Conservation (phyloP, 2,113 vertebrate species). For the Pogonocichla stellata region DNA sequence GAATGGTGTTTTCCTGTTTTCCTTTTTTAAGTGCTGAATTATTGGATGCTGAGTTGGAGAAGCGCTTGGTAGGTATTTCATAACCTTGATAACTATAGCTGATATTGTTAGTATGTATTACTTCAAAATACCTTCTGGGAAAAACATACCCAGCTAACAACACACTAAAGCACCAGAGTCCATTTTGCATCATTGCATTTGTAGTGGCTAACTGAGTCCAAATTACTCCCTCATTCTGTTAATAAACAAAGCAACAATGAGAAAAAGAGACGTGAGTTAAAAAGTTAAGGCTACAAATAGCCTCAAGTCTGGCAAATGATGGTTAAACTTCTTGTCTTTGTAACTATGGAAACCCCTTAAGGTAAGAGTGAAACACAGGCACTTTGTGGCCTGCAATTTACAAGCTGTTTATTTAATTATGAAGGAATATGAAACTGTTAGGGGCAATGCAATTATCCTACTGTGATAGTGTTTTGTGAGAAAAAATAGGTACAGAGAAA, state of each 20-base stretch:
- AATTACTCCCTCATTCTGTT: conserved; percentile 68
- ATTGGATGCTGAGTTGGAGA: background rate
- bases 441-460: conserved; percentile 65
- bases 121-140: conserved; percentile 32
- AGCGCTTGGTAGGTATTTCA: background rate
- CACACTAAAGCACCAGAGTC: conserved; percentile 53
- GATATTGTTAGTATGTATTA: background rate
- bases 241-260: conserved; percentile 52
- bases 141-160: conserved; percentile 64
- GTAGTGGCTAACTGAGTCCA: conserved; percentile 68
- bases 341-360: conserved; percentile 86
- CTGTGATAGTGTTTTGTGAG: conserved; percentile 44
- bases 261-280: background rate
- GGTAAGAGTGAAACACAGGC: conserved; percentile 66
- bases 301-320: conserved; percentile 63
- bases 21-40: background rate
- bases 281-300: conserved; percentile 50
- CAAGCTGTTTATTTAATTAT: conserved; percentile 78
- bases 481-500: conserved; percentile 43
- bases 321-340: conserved; percentile 75
- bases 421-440: conserved; percentile 68
- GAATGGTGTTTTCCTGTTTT: background rate
- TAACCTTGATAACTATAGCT: background rate
- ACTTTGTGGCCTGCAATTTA: conserved; percentile 67
- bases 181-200: conserved; percentile 72